Percentiles rank a stretch among this genome's conserved stretches.
Evolutionary conservation across 2,797 vertebrate genomes (phyloP).

Genomic region (Darevskia nairensis): DNA sequence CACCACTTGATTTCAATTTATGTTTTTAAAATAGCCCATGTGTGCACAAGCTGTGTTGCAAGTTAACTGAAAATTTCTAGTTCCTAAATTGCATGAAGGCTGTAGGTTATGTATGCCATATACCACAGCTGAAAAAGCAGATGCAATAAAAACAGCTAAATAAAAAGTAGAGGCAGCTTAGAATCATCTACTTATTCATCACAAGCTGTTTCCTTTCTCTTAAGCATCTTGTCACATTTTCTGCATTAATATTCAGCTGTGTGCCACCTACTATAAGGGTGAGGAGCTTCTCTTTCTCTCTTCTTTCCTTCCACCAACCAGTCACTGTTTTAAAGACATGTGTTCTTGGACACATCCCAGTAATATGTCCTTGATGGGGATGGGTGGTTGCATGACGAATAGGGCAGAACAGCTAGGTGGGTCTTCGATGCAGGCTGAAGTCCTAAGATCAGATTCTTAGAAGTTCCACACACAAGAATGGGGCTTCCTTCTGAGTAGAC

Average conservation of each 20-base stretch:
- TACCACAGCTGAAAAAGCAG: neutral
- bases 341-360: neutral
- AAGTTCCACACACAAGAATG: neutral
- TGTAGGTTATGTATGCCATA: neutral
- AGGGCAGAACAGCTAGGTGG: neutral
- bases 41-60: neutral
- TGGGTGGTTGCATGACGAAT: neutral
- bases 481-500: neutral
- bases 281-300: constrained; percentile 43
- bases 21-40: neutral
- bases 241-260: neutral
- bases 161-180: neutral
- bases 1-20: neutral
- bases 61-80: neutral
- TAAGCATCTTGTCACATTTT: neutral
- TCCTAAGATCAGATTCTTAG: neutral
- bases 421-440: neutral
- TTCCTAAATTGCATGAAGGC: neutral
- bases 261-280: neutral
- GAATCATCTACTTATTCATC: neutral
- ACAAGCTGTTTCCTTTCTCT: neutral
- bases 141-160: neutral
- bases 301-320: constrained; percentile 2
- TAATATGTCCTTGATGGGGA: neutral
- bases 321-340: neutral